Evolutionary conservation across 1,140 invertebrate species (phyloP).

Genomic region (Diachasmimorpha longicaudata): DNA sequence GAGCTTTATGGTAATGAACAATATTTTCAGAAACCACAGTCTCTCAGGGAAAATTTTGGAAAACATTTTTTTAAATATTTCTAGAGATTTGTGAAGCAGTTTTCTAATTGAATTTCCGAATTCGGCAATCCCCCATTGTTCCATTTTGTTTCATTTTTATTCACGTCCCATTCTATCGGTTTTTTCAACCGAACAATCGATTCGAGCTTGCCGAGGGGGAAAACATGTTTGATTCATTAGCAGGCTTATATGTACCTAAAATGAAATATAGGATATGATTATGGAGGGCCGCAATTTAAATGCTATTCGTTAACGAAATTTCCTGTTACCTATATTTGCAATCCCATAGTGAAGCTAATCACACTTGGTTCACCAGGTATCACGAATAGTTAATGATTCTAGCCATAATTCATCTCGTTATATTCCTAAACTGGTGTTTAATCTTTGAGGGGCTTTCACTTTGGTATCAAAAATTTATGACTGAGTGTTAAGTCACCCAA

Average conservation of each 20-base stretch:
- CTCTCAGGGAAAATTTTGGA: no score
- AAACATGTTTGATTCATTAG: not conserved
- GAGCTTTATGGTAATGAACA: no score
- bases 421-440: not conserved
- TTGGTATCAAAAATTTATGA: not conserved
- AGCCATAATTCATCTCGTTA: not conserved
- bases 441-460: not conserved
- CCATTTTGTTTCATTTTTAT: not conserved
- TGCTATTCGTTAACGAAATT: not conserved
- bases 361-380: not conserved
- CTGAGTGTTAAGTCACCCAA: not conserved
- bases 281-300: constrained; percentile 5
- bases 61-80: no score
- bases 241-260: not conserved
- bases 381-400: not conserved
- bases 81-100: no score
- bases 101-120: not conserved
- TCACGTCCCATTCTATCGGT: not conserved
- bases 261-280: constrained; percentile 7
- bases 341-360: not conserved
- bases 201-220: not conserved
- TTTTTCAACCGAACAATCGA: not conserved
- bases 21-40: no score
- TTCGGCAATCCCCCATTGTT: not conserved
- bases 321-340: not conserved